Evolutionary conservation across 2,888 invertebrate genomes (phyloP), one percentile per base, ranked within the genome.

Genomic region (Gryllus longicercus): DNA sequence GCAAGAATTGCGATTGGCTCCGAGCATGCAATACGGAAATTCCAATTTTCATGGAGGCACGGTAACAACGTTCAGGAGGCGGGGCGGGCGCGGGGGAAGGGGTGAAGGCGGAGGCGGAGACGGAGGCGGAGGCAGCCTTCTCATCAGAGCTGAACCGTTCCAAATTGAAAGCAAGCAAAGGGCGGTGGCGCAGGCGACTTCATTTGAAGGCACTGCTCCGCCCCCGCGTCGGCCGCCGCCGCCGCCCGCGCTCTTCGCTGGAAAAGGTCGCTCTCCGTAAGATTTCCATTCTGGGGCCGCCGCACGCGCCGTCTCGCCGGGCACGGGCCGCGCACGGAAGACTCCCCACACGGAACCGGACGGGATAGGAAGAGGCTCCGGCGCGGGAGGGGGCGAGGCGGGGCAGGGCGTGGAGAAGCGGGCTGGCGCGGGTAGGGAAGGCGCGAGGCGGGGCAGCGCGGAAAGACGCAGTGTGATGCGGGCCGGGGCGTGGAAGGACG

Each of bases 1-100:
- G 63, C 63, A 63, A 63, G 63, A 63, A 63, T 63, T 63, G 63
- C 63, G 63, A 63, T 63, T 63, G 63, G 63, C 63, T 63, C 63
- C 63, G 18, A 63, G 63, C 63, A 63, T 63, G 63, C 63, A 63
- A 63, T 63, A 63, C 63, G 63, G 63, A 63, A 63, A 63, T 63
- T 63, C 63, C 63, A 63, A 63, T 63, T 63, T 63, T 63, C 63
- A 63, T 63, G 63, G 63, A 63, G 5, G 63, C 63, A 14, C 63
- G 63, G 63, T 63, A 63, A 63, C 63, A 63, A 63, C 63, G 25
- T 38, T 38, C 25, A 38, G 25, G 25, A 38, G 25, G 25, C 25
- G 63, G 8, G 4, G 18, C 63, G 63, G 16, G 51, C 51, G 51
- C 11, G 16, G 51, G 51, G 21, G 21, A 21, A 21, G 21, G 21